Conservation (phyloP, 2,888 invertebrate genomes). For the Phortica okadai region DNA sequence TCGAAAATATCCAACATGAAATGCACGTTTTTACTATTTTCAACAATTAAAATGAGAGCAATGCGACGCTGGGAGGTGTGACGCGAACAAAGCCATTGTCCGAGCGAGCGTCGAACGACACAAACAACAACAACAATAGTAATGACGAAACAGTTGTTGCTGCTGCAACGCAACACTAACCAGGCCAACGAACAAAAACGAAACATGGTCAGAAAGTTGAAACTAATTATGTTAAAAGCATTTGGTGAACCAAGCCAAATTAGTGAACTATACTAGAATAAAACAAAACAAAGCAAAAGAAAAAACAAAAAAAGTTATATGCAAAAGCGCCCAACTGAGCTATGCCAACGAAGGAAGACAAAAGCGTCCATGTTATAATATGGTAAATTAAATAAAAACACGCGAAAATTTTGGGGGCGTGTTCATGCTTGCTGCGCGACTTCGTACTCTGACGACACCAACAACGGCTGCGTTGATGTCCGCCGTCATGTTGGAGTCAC, state of each 20-base stretch:
- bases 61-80: background rate
- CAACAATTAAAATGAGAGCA: constrained; percentile 15
- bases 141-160: constrained; percentile 41
- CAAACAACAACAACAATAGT: constrained; percentile 6
- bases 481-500: too few relatives aligned
- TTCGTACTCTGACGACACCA: background rate
- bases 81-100: background rate
- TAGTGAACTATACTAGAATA: constrained; percentile 44
- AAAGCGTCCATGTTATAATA: constrained; percentile 52
- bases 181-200: constrained; percentile 72
- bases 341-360: constrained; percentile 51
- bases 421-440: background rate
- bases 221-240: constrained; percentile 76
- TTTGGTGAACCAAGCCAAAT: constrained; percentile 60
- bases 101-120: background rate
- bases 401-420: constrained; percentile 42
- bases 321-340: background rate
- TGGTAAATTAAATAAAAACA: constrained; percentile 62
- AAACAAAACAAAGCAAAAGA: background rate
- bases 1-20: background rate
- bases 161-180: constrained; percentile 73
- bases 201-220: constrained; percentile 75
- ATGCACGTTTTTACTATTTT: constrained; percentile 6
- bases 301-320: background rate
- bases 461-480: background rate